These are phyloP conservation scores for Drosophila willistoni DNA, from an alignment of 1,140 invertebrate species.

Conservation along the genomic window DNA sequence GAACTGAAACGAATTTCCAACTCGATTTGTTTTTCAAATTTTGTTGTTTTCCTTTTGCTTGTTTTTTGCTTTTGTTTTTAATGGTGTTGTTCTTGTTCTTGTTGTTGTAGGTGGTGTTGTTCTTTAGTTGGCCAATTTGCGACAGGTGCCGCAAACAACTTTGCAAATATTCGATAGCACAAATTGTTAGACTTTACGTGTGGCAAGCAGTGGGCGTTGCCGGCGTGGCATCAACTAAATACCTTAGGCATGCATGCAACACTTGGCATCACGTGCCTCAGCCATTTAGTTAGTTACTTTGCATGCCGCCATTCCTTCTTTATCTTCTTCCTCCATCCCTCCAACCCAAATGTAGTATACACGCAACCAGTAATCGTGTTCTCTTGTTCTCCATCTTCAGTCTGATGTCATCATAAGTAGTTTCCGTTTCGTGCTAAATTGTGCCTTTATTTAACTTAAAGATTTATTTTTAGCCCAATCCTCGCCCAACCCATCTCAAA, in stretches of 20 bases:
- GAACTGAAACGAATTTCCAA: background rate
- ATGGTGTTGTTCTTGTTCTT: background rate
- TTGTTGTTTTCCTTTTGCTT: background rate
- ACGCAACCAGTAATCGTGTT: background rate
- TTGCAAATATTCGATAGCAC: slow-evolving; percentile 21
- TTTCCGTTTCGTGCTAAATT: background rate
- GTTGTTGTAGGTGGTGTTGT: slow-evolving; percentile 7
- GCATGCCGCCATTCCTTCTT: background rate
- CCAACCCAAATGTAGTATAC: background rate
- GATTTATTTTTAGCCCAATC: background rate
- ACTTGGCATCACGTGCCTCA: slow-evolving; percentile 6
- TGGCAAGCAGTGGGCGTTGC: background rate
- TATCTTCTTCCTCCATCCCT: too few species aligned
- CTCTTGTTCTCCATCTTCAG: background rate
- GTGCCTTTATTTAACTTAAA: background rate
- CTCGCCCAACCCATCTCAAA: slow-evolving; percentile 20
- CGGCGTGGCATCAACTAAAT: background rate
- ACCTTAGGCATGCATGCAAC: background rate
- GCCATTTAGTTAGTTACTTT: slow-evolving; percentile 15
- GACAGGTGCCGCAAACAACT: slow-evolving; percentile 54
- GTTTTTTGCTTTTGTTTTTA: background rate
- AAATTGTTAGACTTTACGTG: slow-evolving; percentile 26
- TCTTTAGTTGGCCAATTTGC: slow-evolving; percentile 42
- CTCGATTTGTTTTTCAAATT: slow-evolving; percentile 1
- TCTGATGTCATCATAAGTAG: slow-evolving; percentile 9